Conservation (phyloP, 2,113 vertebrate species). For the Acanthochromis polyacanthus region DNA sequence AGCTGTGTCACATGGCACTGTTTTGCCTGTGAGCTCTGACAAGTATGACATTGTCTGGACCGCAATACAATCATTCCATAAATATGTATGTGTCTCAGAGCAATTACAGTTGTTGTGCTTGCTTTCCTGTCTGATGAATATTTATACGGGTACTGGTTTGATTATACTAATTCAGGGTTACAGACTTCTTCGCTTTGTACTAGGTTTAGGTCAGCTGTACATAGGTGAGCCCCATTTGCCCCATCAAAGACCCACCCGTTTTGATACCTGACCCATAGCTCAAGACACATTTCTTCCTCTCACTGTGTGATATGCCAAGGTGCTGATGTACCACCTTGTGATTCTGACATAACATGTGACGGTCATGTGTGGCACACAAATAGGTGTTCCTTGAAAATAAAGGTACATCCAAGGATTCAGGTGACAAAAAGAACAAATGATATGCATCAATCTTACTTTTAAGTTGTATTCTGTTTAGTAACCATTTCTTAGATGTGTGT, state of each 20-base stretch:
- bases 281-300: conserved; percentile 20
- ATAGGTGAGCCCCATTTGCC: neutral
- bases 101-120: conserved; percentile 66
- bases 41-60: conserved; percentile 71
- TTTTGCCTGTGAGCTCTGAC: conserved; percentile 73
- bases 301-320: neutral
- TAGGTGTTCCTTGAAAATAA: conserved; percentile 34
- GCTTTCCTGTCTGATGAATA: conserved; percentile 66
- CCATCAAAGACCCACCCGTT: conserved; percentile 22
- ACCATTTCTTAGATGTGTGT: conserved; percentile 70
- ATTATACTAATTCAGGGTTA: conserved; percentile 20
- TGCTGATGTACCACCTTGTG: conserved; percentile 16
- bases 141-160: conserved; percentile 60
- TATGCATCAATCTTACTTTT: conserved; percentile 76
- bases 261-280: conserved; percentile 5
- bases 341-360: conserved; percentile 40
- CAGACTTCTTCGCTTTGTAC: conserved; percentile 6
- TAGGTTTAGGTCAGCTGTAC: conserved; percentile 17
- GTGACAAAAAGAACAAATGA: conserved; percentile 71
- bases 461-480: conserved; percentile 78
- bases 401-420: conserved; percentile 37
- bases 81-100: conserved; percentile 76
- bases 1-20: conserved; percentile 75
- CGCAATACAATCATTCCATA: conserved; percentile 66
- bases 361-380: conserved; percentile 29